Evolutionary conservation across 2,113 vertebrate genomes (phyloP).

Genomic region (Cichladusa arquata): DNA sequence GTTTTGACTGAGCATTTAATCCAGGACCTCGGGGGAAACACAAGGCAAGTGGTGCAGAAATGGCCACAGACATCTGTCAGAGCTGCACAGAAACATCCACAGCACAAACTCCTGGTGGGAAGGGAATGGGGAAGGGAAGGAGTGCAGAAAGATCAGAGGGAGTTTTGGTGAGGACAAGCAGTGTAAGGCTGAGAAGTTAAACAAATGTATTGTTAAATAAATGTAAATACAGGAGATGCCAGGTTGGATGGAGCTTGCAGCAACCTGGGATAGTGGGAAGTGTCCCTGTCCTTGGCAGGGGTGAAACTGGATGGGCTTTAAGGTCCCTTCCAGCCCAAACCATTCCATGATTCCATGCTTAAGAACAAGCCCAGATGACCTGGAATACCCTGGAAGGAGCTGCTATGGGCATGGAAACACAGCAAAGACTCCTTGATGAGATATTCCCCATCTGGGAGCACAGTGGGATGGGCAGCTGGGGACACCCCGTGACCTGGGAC

Average conservation of each 20-base stretch:
- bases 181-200: neutral
- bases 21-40: neutral
- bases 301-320: neutral
- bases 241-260: neutral
- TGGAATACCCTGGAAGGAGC: neutral
- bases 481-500: neutral
- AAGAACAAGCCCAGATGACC: neutral
- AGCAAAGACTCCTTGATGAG: accelerated
- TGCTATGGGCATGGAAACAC: accelerated
- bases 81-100: neutral
- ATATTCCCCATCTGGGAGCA: accelerated
- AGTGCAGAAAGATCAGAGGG: neutral
- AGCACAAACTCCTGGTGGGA: neutral
- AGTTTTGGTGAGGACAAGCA: accelerated
- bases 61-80: constrained; percentile 4
- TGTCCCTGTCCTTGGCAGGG: neutral
- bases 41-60: neutral
- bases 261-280: accelerated
- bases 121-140: accelerated
- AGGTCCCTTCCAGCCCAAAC: neutral
- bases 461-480: accelerated
- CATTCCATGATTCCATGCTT: neutral
- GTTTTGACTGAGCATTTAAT: constrained; percentile 5
- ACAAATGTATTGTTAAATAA: neutral
- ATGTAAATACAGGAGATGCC: accelerated